phyloP scores from a whole-genome alignment of 1,140 invertebrate species.

The Neodiprion fabricii region DNA sequence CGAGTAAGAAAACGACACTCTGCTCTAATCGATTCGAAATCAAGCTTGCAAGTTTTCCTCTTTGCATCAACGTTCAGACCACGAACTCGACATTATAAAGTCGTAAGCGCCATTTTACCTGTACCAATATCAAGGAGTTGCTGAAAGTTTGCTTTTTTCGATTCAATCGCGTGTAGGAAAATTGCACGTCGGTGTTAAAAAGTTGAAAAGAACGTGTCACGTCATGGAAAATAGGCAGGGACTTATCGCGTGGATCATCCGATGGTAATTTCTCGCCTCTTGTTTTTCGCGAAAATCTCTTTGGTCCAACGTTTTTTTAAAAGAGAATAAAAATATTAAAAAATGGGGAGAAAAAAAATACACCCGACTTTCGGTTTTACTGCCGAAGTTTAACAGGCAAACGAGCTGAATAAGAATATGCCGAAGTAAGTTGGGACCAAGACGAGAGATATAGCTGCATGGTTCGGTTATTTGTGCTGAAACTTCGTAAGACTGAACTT shows the following conservation, averaged over 20 bases:
- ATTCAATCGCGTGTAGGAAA: no score
- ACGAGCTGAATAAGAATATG: constrained; percentile 7
- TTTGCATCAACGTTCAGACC: no score
- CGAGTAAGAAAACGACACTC: no score
- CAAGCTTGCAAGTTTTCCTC: no score
- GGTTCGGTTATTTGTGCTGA: no score
- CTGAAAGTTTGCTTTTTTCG: no score
- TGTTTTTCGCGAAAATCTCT: background rate
- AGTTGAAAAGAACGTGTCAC: background rate
- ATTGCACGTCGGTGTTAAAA: background rate
- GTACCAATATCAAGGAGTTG: no score
- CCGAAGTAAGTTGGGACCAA: background rate
- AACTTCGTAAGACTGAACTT: no score
- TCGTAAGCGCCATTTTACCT: no score
- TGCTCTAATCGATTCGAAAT: no score
- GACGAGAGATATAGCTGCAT: no score
- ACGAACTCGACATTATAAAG: no score
- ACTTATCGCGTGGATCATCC: background rate
- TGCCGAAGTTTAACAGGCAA: background rate
- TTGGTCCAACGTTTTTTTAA: background rate
- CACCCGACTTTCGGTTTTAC: background rate
- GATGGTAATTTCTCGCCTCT: background rate
- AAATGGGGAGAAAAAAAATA: background rate
- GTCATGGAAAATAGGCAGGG: background rate
- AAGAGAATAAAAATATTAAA: background rate